Evolutionary conservation across 2,888 invertebrate species (phyloP), one percentile per base, ranked within the genome.

Genomic region (Drosophila fungiperda): DNA sequence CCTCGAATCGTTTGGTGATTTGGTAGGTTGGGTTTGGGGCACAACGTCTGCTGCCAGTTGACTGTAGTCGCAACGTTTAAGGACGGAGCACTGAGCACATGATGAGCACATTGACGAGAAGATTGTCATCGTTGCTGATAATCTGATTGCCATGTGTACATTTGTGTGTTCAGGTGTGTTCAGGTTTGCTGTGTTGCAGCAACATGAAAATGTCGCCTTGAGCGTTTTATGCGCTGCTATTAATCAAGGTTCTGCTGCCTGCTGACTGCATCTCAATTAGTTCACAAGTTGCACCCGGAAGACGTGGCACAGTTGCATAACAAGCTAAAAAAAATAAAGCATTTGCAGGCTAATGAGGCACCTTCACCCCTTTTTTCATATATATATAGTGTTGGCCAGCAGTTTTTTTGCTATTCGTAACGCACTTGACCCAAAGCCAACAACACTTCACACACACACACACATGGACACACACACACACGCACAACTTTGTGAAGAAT

Each of bases 121-220:
- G 65, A 61, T 60, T 75, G 59, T 33, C 73, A 38, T 61, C 42
- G 50, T 57, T 52, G 49, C 67, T 57, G 60, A 76, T 87, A 81
- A 83, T 84, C 87, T 75, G 81, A 89, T 84, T 87, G 89, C 76
- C 80, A 67, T 73, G 85, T 89, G 87, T 76, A 73, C 76, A 68
- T 76, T 72, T 71, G 77, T n/a, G 74, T 49, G n/a, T 33, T 40
- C 55, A 72, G 55, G 62, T 66, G 48, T 55, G 68, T 40, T 11
- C 68, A 65, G 74, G 35, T 53, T 38, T 29, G 26, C 6, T n/a
- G 50, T 65, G 48, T 33, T 20, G 29, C 64, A 49, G 50, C 58
- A 45, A 53, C 50, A 38, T 66, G 65, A 63, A 69, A 75, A 55
- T n/a, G 38, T 64, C 48, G 49, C 49, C 62, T 52, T 53, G 55